These are phyloP conservation scores for Argyrosomus regius DNA, from an alignment of 2,797 vertebrate genomes.

Conservation along the genomic window DNA sequence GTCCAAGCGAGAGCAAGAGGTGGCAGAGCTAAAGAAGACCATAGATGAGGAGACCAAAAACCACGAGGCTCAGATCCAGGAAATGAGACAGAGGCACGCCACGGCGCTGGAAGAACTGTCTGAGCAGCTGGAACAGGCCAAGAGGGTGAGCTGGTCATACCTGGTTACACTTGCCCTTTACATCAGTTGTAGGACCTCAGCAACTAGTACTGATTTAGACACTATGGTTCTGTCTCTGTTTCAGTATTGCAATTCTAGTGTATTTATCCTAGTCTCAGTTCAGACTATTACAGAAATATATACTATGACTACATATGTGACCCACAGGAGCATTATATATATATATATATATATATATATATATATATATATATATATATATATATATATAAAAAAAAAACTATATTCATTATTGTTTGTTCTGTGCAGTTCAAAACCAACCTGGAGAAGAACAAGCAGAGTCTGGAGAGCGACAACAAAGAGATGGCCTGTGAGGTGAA, in stretches of 20 bases:
- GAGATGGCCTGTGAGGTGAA: slow-evolving; percentile 94
- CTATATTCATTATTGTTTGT: neutral
- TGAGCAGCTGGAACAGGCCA: slow-evolving; percentile 96
- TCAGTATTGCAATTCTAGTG: neutral
- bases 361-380: too few relatives aligned
- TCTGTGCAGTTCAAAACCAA: slow-evolving; percentile 91
- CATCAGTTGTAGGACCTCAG: neutral
- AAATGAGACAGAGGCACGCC: slow-evolving; percentile 94
- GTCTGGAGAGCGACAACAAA: slow-evolving; percentile 94
- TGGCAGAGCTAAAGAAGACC: slow-evolving; percentile 96
- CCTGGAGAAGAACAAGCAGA: slow-evolving; percentile 97
- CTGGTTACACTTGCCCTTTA: too few relatives aligned
- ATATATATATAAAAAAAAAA: too few relatives aligned
- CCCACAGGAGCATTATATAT: neutral
- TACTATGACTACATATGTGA: neutral
- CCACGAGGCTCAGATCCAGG: slow-evolving; percentile 96
- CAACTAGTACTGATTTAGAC: neutral
- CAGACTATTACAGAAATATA: neutral
- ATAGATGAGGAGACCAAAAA: slow-evolving; percentile 96
- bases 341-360: too few relatives aligned
- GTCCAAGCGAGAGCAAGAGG: slow-evolving; percentile 96
- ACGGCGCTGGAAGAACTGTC: slow-evolving; percentile 94
- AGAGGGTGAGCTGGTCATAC: slow-evolving; percentile 86
- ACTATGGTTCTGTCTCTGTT: neutral
- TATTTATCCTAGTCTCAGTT: neutral